Evolutionary conservation across 2,113 vertebrate genomes (phyloP).

Genomic region (Pampusana beccarii): DNA sequence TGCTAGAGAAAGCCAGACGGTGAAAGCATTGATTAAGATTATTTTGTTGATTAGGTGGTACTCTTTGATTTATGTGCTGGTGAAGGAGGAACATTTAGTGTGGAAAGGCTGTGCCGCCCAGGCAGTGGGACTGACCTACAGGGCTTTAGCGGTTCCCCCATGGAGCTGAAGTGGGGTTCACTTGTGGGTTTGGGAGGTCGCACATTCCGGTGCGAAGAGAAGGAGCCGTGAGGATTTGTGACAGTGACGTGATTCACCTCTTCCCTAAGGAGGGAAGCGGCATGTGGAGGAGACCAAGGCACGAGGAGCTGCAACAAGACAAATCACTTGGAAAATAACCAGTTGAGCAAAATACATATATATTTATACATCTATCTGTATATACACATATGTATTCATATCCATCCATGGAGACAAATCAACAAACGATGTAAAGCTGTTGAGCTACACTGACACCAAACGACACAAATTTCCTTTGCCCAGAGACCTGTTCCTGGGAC

Average conservation of each 20-base stretch:
- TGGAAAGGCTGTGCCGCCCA: background rate
- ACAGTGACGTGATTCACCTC: background rate
- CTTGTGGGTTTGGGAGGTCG: background rate
- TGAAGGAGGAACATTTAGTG: slow-evolving; percentile 6
- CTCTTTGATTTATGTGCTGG: slow-evolving; percentile 67
- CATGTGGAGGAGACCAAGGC: background rate
- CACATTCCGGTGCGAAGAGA: background rate
- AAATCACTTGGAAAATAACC: background rate
- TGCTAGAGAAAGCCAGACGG: slow-evolving; percentile 77
- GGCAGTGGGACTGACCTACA: background rate
- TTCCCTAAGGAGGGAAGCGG: background rate
- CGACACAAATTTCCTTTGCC: background rate
- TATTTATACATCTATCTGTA: background rate
- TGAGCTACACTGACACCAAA: background rate
- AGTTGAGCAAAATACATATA: background rate
- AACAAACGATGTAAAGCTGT: accelerated
- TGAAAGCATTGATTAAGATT: slow-evolving; percentile 81
- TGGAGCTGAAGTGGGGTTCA: background rate
- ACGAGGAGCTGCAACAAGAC: background rate
- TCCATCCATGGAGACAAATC: background rate
- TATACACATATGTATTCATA: background rate
- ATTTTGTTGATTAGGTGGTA: slow-evolving; percentile 77
- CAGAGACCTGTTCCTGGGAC: background rate
- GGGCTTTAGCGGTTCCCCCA: background rate
- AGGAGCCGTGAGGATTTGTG: background rate